Base-by-base conservation (phyloP, 2,888 invertebrate species). In the Drosophila mimica region DNA sequence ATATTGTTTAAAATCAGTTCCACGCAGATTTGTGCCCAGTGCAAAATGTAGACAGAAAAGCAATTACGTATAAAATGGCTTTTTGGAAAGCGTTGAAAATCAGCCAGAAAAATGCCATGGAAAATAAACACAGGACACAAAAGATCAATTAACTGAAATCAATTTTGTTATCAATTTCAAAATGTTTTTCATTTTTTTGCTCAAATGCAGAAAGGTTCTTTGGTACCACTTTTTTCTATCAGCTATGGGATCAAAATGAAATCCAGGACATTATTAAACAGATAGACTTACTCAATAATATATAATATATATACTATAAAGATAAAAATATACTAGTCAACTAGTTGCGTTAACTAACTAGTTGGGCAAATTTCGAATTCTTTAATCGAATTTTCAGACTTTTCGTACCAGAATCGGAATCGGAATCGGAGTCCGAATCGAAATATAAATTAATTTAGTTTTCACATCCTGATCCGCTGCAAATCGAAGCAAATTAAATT, bases 121-220 rank as follows among this genome's bases (percentile, higher is more conserved):
- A 58, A 72, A 80, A 78, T 59, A 78, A 79, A 66, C 59, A 63
- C n/a, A 58, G 5, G 33, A 15, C 34, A 33, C 51, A 57, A 51
- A 36, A 25, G 46, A 46, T 28, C 51, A 61, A 63, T 30, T 46
- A 25, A 8, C 15, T 46, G 1, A 15, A 46, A 25, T 25, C 15
- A 25, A 46, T 7, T 25, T 46, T 2, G 8, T 15, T 15, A 0
- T 3, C 15, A 25, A 15, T 46, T 25, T 8, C 25, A 8, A 46
- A 20, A 11, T 20, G n/a, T 3, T 17, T 6, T 3, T 2, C 5
- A 6, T 36, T 15, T 36, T 34, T 13, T 34, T 4, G 13, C 34
- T 13, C 4, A 34, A 34, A 13, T 34, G 34, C 34, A 34, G 2
- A 2, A 34, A 13, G 13, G 5, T 13, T 9, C 40, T 9, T 40